phyloP scores from a whole-genome alignment of 2,888 invertebrate species.

The Dicycla oo region DNA sequence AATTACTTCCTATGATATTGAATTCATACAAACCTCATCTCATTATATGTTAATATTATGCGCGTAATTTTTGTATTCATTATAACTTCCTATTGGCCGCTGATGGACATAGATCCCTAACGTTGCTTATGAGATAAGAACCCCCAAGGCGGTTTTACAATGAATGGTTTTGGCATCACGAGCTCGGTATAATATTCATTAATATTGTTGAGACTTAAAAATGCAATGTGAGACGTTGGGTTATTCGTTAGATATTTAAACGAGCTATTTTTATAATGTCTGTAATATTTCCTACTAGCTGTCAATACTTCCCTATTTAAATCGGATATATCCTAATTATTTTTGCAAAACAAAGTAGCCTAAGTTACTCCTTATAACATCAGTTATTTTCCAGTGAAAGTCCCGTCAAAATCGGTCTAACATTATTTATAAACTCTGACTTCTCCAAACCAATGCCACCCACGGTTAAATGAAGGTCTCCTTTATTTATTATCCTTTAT shows the following conservation, averaged over 20 bases:
- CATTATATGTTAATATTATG: constrained; percentile 61
- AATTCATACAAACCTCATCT: constrained; percentile 56
- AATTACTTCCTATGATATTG: constrained; percentile 65
- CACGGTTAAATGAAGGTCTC: constrained; percentile 26
- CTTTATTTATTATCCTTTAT: constrained; percentile 13
- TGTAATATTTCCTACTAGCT: not conserved
- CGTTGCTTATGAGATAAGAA: constrained; percentile 49
- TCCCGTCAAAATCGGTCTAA: too few species aligned
- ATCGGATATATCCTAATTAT: too few species aligned
- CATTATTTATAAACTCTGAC: constrained; percentile 11
- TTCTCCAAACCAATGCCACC: constrained; percentile 25
- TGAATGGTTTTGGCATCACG: constrained; percentile 1
- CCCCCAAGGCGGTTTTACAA: constrained; percentile 41
- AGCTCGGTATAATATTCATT: constrained; percentile 4
- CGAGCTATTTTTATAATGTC: not conserved
- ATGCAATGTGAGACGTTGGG: not conserved
- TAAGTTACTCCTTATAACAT: too few species aligned
- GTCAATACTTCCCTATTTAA: too few species aligned
- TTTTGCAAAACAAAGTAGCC: too few species aligned
- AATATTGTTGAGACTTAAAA: constrained; percentile 19
- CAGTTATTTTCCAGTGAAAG: too few species aligned
- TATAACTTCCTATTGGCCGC: constrained; percentile 61
- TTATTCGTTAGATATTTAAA: not conserved
- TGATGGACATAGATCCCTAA: constrained; percentile 48
- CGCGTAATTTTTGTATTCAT: constrained; percentile 51